Conservation (phyloP, 2,888 invertebrate species). For the Lithophane socia region DNA sequence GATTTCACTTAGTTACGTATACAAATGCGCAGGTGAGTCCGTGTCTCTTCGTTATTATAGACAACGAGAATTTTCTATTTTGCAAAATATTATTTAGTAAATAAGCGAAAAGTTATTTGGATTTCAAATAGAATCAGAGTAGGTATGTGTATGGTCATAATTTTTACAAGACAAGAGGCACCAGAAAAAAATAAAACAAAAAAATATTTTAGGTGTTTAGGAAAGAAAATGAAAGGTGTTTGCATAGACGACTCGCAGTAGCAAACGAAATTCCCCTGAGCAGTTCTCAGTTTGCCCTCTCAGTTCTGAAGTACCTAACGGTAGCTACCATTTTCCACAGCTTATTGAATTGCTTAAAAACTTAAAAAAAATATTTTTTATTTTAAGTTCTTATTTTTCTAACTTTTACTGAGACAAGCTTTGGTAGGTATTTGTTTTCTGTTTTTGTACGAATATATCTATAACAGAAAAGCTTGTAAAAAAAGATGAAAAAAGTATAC, state of each 20-base stretch:
- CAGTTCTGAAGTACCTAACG: not conserved
- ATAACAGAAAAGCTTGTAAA: not conserved
- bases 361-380: not conserved
- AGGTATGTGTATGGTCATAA: not conserved
- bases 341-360: not conserved
- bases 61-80: conserved; percentile 1
- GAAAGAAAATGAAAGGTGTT: conserved; percentile 18
- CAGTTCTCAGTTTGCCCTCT: conserved; percentile 18
- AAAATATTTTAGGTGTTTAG: not conserved
- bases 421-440: too few species aligned
- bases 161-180: not conserved
- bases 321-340: not conserved
- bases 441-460: not conserved
- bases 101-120: not conserved
- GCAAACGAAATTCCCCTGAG: conserved; percentile 5
- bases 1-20: conserved; percentile 68
- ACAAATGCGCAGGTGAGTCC: conserved; percentile 51
- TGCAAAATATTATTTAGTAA: not conserved
- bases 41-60: conserved; percentile 33
- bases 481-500: not conserved
- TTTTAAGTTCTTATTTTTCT: not conserved
- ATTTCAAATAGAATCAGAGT: not conserved
- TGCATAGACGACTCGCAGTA: conserved; percentile 13
- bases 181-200: not conserved
- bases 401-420: not conserved